Base-by-base conservation (phyloP, 2,888 invertebrate species). In the Arrhopalites spinosus region DNA sequence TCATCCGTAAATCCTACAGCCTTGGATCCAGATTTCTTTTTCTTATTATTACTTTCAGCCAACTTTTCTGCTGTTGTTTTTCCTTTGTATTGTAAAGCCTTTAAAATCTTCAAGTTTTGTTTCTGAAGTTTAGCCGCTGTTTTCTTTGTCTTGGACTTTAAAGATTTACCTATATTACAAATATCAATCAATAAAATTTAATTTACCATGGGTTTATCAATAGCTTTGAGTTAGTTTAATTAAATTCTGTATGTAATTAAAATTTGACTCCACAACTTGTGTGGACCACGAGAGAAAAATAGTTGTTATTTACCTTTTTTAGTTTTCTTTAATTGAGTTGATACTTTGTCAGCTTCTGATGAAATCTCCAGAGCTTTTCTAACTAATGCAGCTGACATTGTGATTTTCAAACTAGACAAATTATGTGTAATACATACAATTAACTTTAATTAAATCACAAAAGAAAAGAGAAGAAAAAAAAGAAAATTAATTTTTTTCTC, bases 1-100 rank as follows among this genome's bases (percentile, higher is more conserved):
- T 91, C 91, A 83, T 90, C 90, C 0, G 92, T 91, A 84, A 93
- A 92, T 20, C 88, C 90, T 59, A 23, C 11, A 8, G 17, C 23
- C 5, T 8, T 23, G 11, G 17, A 20, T 0, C 91, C 90, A 75
- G 87, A 87, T 79, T 89, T 86, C 66, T 87, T 85, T 80, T 89
- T 86, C 66, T 87, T 85, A 86, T 56, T 84, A 82, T 76, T 85
- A 86, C 36, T 86, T 83, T 84, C 87, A 85, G 74, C 72, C 70
- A 59, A 69, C 45, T 11, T 59, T 64, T 47, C 36, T 30, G 75
- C 71, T 74, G 66, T 23, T 1, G 73, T 8, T 43, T 43, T 63
- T 8, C 50, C 43, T 30, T 74, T 74, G 27, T 61, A 64, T 20
- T 81, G 80, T 23, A 80, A 74, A 1, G 77, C 76, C 47, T 79